These are phyloP conservation scores for Hypomecis atomaria DNA, from an alignment of 2,888 invertebrate genomes.

Conservation along the genomic window DNA sequence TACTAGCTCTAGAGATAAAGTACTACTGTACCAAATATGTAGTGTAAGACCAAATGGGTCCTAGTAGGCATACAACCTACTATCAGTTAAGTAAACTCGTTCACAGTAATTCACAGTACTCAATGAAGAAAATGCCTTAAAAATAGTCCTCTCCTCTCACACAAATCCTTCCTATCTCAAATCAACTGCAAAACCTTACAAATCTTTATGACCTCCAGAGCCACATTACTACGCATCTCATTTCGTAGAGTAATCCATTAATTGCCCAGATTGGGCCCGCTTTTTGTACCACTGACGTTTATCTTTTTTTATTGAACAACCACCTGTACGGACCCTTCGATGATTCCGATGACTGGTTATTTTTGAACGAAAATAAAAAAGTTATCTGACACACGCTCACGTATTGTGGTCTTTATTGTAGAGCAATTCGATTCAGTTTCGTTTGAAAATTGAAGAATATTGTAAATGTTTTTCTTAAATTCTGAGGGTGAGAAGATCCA, in stretches of 20 bases:
- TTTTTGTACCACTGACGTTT: constrained; percentile 48
- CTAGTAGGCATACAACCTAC: too few species aligned
- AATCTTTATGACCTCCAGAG: constrained; percentile 41
- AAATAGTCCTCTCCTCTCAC: not conserved
- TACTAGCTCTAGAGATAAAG: too few species aligned
- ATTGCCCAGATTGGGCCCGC: constrained; percentile 66
- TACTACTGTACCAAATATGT: too few species aligned
- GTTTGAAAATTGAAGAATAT: constrained; percentile 14
- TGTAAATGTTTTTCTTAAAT: constrained; percentile 55
- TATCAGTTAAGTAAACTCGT: too few species aligned
- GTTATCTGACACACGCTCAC: not conserved
- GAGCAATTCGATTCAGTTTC: constrained; percentile 14
- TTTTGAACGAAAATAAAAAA: constrained; percentile 50
- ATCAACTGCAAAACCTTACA: constrained; percentile 24
- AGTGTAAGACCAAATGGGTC: too few species aligned
- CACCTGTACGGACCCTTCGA: constrained; percentile 73
- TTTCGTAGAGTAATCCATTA: constrained; percentile 72
- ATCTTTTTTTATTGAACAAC: constrained; percentile 53
- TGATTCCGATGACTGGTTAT: constrained; percentile 75
- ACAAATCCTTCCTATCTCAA: not conserved
- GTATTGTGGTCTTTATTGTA: not conserved
- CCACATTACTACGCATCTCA: constrained; percentile 58
- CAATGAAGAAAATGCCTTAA: too few species aligned
- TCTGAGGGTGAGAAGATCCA: constrained; percentile 70
- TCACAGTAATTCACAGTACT: too few species aligned